Conservation (phyloP, 2,113 vertebrate genomes). For the Caloenas nicobarica region DNA sequence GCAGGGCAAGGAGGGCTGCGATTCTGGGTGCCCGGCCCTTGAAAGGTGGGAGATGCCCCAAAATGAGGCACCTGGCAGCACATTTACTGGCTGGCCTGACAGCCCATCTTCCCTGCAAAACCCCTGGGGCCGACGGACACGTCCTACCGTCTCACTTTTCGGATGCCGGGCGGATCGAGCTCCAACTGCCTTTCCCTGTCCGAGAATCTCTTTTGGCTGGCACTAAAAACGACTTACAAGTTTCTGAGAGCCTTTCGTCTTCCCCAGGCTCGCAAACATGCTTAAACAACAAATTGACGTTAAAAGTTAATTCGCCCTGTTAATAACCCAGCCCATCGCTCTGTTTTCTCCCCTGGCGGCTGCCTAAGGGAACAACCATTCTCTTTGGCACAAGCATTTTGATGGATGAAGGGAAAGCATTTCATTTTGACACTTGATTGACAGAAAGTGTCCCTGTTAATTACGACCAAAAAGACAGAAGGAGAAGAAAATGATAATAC, state of each 20-base stretch:
- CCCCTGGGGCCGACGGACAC: rapidly evolving
- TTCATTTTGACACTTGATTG: neutral
- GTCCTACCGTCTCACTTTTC: neutral
- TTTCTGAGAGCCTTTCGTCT: neutral
- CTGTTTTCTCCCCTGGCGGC: neutral
- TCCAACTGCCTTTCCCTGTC: neutral
- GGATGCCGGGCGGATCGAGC: neutral
- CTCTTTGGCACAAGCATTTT: neutral
- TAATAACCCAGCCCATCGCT: neutral
- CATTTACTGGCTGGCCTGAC: neutral
- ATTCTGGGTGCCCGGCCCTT: neutral
- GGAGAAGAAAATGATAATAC: neutral
- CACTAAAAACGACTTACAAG: neutral
- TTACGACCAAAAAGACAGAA: neutral
- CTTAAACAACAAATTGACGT: neutral
- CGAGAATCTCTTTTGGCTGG: neutral
- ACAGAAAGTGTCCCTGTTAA: neutral
- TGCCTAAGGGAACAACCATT: neutral
- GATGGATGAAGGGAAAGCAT: neutral
- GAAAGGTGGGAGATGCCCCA: neutral
- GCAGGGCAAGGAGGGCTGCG: neutral
- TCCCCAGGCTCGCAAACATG: neutral
- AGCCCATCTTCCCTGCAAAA: neutral
- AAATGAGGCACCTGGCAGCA: neutral
- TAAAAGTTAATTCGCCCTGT: neutral